phyloP scores from a whole-genome alignment of 2,888 invertebrate genomes.

The Boloria selene region DNA sequence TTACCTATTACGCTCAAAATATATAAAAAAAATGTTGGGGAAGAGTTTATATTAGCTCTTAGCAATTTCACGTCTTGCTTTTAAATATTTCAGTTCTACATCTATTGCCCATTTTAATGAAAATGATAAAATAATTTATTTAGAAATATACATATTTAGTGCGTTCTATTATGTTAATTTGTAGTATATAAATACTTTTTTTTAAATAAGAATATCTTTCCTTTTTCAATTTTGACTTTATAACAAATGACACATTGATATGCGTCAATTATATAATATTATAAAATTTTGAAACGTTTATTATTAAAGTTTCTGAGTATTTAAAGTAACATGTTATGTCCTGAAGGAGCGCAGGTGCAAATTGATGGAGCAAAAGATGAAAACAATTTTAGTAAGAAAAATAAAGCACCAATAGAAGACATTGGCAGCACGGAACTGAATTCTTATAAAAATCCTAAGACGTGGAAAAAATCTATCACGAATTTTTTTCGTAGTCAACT shows the following conservation, averaged over 20 bases:
- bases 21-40: no score
- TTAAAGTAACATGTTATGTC: constrained; percentile 61
- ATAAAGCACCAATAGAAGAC: constrained; percentile 58
- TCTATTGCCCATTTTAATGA: no score
- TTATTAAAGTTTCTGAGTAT: constrained; percentile 50
- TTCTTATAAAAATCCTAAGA: constrained; percentile 67
- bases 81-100: no score
- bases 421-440: constrained; percentile 59
- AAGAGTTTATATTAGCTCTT: no score
- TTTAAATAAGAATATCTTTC: constrained; percentile 34
- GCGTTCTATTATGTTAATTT: no score
- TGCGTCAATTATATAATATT: constrained; percentile 29
- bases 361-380: constrained; percentile 58
- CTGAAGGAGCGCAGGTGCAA: constrained; percentile 62
- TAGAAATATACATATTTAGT: no score
- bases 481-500: constrained; percentile 73
- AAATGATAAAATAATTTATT: no score
- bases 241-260: constrained; percentile 41
- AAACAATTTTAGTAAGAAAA: constrained; percentile 53
- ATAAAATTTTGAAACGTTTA: constrained; percentile 57
- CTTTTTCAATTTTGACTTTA: constrained; percentile 44
- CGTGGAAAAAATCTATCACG: constrained; percentile 74
- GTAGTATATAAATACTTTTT: no score
- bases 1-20: no score
- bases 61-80: no score